A percentile compares a stretch with the other conserved stretches of the same genome.
Evolutionary conservation across 2,888 invertebrate species (phyloP).

Genomic region (Polyploca ridens): DNA sequence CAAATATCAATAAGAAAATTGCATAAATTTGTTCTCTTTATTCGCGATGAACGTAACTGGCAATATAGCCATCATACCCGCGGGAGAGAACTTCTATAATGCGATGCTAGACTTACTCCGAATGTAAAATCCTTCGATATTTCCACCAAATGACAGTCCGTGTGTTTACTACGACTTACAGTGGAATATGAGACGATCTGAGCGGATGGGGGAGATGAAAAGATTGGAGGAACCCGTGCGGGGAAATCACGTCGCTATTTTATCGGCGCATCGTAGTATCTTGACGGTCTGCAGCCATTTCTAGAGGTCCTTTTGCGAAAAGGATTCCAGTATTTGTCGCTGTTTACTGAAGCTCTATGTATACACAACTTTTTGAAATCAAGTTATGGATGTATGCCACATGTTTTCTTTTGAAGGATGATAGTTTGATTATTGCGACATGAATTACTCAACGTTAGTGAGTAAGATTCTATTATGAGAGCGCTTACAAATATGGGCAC

Average conservation of each 20-base stretch:
- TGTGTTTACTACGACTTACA: conserved; percentile 63
- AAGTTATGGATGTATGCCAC: conserved; percentile 1
- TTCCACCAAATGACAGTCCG: conserved; percentile 69
- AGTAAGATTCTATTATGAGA: conserved; percentile 34
- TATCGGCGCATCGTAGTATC: conserved; percentile 63
- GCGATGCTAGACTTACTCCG: conserved; percentile 68
- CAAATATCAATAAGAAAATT: conserved; percentile 22
- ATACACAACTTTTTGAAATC: not conserved
- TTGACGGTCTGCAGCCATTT: conserved; percentile 48
- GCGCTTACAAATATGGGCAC: conserved; percentile 57
- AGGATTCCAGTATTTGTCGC: conserved; percentile 16
- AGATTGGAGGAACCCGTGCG: conserved; percentile 70
- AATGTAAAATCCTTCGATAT: conserved; percentile 71
- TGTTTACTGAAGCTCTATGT: not conserved
- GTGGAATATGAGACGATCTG: conserved; percentile 47
- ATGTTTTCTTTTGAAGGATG: not conserved
- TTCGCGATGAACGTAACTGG: conserved; percentile 31
- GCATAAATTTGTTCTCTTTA: conserved; percentile 44
- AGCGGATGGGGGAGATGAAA: conserved; percentile 57
- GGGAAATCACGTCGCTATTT: conserved; percentile 77
- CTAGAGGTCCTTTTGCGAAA: conserved; percentile 33
- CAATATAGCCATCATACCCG: conserved; percentile 51
- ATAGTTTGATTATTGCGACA: conserved; percentile 7
- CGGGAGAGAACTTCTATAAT: conserved; percentile 66
- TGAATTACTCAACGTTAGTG: conserved; percentile 24